Conservation (phyloP, 2,113 vertebrate genomes). For the Alligator sinensis region DNA sequence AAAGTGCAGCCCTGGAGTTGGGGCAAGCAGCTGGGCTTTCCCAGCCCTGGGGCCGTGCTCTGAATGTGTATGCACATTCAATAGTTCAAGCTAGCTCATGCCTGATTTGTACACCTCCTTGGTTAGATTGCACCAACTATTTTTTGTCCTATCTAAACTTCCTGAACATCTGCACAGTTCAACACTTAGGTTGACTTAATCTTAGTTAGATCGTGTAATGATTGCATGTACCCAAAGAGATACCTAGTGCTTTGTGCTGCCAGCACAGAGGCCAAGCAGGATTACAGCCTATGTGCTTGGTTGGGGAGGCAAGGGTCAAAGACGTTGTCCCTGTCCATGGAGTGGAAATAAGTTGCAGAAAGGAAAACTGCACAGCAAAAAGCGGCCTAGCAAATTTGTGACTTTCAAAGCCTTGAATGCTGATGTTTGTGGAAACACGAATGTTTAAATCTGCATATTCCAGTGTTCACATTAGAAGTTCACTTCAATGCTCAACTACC, state of each 20-base stretch:
- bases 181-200: too few species aligned
- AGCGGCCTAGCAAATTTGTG: neutral
- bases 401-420: neutral
- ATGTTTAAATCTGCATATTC: neutral
- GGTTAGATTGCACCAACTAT: too few species aligned
- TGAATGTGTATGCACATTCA: too few species aligned
- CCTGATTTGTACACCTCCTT: too few species aligned
- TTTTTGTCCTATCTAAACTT: too few species aligned
- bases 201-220: too few species aligned
- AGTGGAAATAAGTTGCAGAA: neutral
- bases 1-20: too few species aligned
- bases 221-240: too few species aligned
- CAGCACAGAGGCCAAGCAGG: neutral
- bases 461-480: neutral
- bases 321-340: neutral
- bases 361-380: neutral
- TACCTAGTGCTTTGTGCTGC: neutral
- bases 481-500: neutral
- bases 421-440: neutral
- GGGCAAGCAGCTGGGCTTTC: too few species aligned
- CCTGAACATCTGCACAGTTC: too few species aligned
- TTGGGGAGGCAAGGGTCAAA: neutral
- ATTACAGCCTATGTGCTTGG: rapidly evolving
- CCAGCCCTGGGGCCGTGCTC: too few species aligned
- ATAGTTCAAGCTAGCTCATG: too few species aligned